These are phyloP conservation scores for Epistrophella euchroma DNA, from an alignment of 2,888 invertebrate species.

Conservation along the genomic window DNA sequence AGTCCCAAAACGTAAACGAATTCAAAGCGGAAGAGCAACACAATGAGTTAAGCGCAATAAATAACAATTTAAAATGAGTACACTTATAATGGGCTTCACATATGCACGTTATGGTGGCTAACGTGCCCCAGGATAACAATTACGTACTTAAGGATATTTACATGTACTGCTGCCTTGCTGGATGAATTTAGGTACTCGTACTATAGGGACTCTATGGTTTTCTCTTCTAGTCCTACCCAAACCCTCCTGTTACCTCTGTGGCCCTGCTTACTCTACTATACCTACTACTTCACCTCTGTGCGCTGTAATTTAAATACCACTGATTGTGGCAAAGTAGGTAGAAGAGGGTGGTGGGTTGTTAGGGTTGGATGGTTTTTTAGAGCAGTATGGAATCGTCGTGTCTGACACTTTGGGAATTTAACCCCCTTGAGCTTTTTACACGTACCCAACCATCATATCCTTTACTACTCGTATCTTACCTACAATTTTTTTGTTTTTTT, in stretches of 20 bases:
- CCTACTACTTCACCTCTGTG: slow-evolving; percentile 41
- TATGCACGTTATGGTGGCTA: slow-evolving; percentile 76
- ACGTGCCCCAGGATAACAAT: slow-evolving; percentile 76
- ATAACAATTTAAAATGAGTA: slow-evolving; percentile 76
- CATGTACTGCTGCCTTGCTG: slow-evolving; percentile 48
- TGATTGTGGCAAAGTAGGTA: slow-evolving; percentile 58
- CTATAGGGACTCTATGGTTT: slow-evolving; percentile 46
- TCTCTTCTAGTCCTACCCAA: slow-evolving; percentile 28
- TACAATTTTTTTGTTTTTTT: slow-evolving; percentile 16
- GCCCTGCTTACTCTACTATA: background rate
- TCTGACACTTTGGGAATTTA: slow-evolving; percentile 70
- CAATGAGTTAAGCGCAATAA: slow-evolving; percentile 76
- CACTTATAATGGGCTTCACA: slow-evolving; percentile 76
- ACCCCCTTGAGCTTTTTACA: slow-evolving; percentile 62
- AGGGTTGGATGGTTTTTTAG: background rate
- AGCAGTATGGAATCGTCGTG: slow-evolving; percentile 39
- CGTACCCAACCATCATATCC: slow-evolving; percentile 20
- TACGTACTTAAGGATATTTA: slow-evolving; percentile 76
- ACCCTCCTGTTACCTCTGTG: background rate
- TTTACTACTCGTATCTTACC: background rate
- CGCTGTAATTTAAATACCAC: slow-evolving; percentile 72
- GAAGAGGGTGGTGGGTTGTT: background rate
- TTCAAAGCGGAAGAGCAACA: slow-evolving; percentile 75
- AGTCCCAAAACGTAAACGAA: slow-evolving; percentile 73
- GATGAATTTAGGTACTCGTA: background rate